These are phyloP conservation scores for Penaeus vannamei DNA, from an alignment of 1,140 invertebrate species.

Conservation along the genomic window DNA sequence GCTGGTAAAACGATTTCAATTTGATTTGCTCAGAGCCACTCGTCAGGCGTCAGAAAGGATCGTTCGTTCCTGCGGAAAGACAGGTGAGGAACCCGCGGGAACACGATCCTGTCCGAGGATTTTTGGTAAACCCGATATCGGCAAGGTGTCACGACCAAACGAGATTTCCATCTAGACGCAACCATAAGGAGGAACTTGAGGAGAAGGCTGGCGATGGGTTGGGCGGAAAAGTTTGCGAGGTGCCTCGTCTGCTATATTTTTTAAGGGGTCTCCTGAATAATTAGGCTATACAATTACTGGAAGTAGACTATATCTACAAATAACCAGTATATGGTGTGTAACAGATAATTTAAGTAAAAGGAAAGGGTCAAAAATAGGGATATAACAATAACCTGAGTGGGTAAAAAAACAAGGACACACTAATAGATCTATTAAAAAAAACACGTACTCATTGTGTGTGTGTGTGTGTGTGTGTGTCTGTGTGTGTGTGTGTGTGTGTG, in stretches of 20 bases:
- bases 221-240: not conserved
- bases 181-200: constrained; percentile 46
- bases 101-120: constrained; percentile 24
- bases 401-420: too few species aligned
- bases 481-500: too few species aligned
- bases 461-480: too few species aligned
- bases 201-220: not conserved
- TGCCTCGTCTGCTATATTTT: too few species aligned
- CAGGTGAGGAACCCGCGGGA: constrained; percentile 8
- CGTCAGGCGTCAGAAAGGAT: constrained; percentile 55
- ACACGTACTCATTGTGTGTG: too few species aligned
- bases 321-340: too few species aligned
- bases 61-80: constrained; percentile 30
- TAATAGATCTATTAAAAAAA: too few species aligned
- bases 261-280: too few species aligned
- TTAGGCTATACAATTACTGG: too few species aligned
- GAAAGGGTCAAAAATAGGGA: too few species aligned
- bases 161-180: constrained; percentile 56
- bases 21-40: constrained; percentile 48
- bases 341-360: too few species aligned
- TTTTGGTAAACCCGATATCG: constrained; percentile 35
- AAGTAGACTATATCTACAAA: not conserved
- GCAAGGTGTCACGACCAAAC: constrained; percentile 34
- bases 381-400: too few species aligned
- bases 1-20: constrained; percentile 61